phyloP scores from a whole-genome alignment of 2,888 invertebrate species.

The Ormyrus nitidulus region DNA sequence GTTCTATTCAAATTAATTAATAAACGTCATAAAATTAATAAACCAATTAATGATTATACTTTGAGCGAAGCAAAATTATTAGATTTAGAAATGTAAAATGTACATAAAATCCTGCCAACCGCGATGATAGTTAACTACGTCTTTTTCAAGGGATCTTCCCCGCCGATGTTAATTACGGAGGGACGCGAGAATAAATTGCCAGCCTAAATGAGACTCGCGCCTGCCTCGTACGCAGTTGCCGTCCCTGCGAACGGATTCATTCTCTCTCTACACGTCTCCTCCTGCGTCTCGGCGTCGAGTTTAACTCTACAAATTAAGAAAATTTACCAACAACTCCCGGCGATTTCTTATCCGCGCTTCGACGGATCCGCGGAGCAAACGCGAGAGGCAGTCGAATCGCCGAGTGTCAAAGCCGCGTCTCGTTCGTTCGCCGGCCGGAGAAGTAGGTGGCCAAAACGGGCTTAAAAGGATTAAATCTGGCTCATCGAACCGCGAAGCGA shows the following conservation, averaged over 20 bases:
- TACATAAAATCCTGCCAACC: background rate
- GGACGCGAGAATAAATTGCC: conserved; percentile 72
- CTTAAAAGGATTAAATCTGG: conserved; percentile 65
- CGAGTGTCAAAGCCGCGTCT: too few relatives aligned
- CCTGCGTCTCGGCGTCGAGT: too few relatives aligned
- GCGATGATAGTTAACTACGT: conserved; percentile 62
- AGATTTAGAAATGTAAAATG: too few relatives aligned
- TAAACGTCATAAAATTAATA: too few relatives aligned
- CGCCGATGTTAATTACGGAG: conserved; percentile 71
- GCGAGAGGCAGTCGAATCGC: background rate
- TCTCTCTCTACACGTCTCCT: too few relatives aligned
- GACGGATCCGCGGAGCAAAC: conserved; percentile 31
- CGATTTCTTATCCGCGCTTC: background rate
- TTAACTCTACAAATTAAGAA: too few relatives aligned
- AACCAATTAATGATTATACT: too few relatives aligned
- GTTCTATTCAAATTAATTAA: too few relatives aligned
- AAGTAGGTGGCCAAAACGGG: conserved; percentile 56
- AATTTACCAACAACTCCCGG: too few relatives aligned
- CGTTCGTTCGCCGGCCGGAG: background rate
- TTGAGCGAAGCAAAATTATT: too few relatives aligned
- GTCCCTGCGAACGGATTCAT: too few relatives aligned
- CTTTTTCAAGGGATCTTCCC: conserved; percentile 60
- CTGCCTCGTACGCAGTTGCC: conserved; percentile 8
- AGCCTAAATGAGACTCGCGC: conserved; percentile 65
- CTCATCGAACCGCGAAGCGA: conserved; percentile 63